Evolutionary conservation across 2,888 invertebrate species (phyloP), one percentile per base, ranked within the genome.

Genomic region (Nowickia ferox): DNA sequence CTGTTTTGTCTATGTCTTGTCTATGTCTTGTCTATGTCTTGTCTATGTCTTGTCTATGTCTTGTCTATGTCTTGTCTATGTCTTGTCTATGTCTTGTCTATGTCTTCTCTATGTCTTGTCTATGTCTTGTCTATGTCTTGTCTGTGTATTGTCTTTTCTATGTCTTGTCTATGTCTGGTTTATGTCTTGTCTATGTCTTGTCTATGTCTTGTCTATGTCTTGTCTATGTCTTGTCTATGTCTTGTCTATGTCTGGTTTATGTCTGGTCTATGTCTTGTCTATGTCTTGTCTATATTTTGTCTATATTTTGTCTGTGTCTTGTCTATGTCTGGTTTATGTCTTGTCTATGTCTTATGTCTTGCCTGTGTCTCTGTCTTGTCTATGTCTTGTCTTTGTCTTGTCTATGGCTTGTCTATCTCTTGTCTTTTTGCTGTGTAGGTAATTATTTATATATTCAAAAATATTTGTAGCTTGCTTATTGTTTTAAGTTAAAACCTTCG

Each of bases 391-490:
- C 51, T 19, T 2, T 53, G 51, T 53, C 22, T 55, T 30, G 55
- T 30, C 17, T 13, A 30, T 55, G 55, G 22, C 19, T 22, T 55
- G 55, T 13, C 22, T 57, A 57, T 30, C 4, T 57, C 57, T 30
- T 30, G 15, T 30, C 57, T n/a, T n/a, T n/a, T n/a, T n/a, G n/a
- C n/a, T n/a, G n/a, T n/a, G n/a, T n/a, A n/a, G n/a, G n/a, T n/a
- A n/a, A n/a, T n/a, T n/a, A n/a, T n/a, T n/a, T n/a, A n/a, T n/a
- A n/a, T 15, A 30, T 30, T 30, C 6, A 48, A 2, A 51, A 6
- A 17, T 66, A 66, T 72, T 65, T 57, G 15, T 22, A 22, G 51
- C 51, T 15, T 75, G 22, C 22, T 63, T 10, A 53, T 75, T 63
- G 22, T n/a, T 51, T 51, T 48, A 79, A 71, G 44, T 53, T 44